phyloP scores from a whole-genome alignment of 1,140 invertebrate species.

The Hydropsyche tenuis region DNA sequence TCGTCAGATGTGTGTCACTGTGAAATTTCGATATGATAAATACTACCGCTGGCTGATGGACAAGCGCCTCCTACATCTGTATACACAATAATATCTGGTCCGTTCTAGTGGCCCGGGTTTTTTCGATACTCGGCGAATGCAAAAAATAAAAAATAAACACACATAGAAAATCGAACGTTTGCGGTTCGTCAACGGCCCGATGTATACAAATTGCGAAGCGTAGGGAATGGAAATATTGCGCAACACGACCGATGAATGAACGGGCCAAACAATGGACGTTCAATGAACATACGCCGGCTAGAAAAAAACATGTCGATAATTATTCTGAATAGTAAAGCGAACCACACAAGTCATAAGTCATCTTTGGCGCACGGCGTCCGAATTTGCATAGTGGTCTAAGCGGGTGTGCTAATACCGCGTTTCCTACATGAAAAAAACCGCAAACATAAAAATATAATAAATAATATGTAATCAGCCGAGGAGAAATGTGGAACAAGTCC shows the following conservation, averaged over 20 bases:
- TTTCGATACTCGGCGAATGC: neutral
- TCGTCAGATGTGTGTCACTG: conserved; percentile 3
- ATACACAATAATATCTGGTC: neutral
- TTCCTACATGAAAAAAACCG: too few species aligned
- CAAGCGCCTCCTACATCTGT: neutral
- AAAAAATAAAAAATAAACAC: too few species aligned
- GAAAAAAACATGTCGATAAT: neutral
- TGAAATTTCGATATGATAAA: neutral
- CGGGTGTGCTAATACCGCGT: conserved; percentile 3
- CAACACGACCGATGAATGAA: neutral
- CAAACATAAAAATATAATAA: too few species aligned
- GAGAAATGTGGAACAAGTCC: too few species aligned
- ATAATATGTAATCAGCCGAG: too few species aligned
- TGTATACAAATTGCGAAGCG: too few species aligned
- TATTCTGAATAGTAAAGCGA: conserved; percentile 14
- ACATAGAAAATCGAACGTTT: too few species aligned
- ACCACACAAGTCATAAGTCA: conserved; percentile 14
- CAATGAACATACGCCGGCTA: too few species aligned
- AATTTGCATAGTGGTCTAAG: conserved; percentile 18
- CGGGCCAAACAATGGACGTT: neutral
- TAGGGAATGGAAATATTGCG: too few species aligned
- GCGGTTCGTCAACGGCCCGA: too few species aligned
- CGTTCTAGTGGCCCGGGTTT: conserved; percentile 2
- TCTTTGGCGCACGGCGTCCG: conserved; percentile 18
- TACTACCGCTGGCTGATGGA: neutral